phyloP scores from a whole-genome alignment of 2,888 invertebrate species.

The Orthonevra nobilis region DNA sequence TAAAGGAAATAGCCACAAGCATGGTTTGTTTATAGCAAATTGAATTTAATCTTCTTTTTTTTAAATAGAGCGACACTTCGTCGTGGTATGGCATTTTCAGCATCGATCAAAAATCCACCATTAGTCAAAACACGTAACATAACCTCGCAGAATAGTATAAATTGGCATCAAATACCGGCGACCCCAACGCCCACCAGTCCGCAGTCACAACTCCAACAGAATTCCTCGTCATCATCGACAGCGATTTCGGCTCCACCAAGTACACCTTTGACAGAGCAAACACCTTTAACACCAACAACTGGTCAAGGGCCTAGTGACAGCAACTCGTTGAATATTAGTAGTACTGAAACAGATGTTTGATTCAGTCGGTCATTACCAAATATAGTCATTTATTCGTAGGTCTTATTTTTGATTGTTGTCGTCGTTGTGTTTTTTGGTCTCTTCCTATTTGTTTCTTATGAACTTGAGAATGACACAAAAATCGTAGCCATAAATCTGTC shows the following conservation, averaged over 20 bases:
- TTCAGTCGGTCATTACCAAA: constrained; percentile 70
- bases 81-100: constrained; percentile 86
- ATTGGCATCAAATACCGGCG: constrained; percentile 78
- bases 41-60: constrained; percentile 10
- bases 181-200: constrained; percentile 76
- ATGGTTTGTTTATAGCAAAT: background rate
- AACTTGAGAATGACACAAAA: constrained; percentile 33
- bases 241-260: constrained; percentile 60
- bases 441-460: constrained; percentile 23
- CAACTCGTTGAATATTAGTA: constrained; percentile 72
- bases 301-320: constrained; percentile 65
- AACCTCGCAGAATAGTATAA: constrained; percentile 81
- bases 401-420: constrained; percentile 10
- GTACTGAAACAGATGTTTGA: constrained; percentile 79
- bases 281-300: constrained; percentile 55
- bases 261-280: constrained; percentile 55
- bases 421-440: constrained; percentile 21
- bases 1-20: constrained; percentile 40
- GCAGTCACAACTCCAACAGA: constrained; percentile 71
- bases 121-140: constrained; percentile 90
- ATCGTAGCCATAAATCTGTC: constrained; percentile 30
- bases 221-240: constrained; percentile 55
- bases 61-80: constrained; percentile 83
- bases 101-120: constrained; percentile 89
- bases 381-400: constrained; percentile 65